These are phyloP conservation scores for Rutilus rutilus DNA, from an alignment of 2,113 vertebrate genomes.

Conservation along the genomic window DNA sequence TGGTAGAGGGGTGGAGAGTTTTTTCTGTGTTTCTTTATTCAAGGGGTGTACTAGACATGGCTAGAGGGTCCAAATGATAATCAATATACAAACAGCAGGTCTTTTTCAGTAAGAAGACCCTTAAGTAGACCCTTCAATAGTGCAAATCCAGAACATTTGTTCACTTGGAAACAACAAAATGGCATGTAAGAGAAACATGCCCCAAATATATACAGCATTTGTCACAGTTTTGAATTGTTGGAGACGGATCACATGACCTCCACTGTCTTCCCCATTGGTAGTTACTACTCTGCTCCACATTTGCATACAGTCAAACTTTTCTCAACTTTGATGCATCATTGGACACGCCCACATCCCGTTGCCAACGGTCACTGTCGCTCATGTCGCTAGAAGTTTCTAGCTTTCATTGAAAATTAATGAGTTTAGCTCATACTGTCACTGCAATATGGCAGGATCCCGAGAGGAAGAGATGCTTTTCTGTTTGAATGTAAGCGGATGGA, in stretches of 20 bases:
- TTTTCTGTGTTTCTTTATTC: slow-evolving; percentile 8
- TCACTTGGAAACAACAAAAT: slow-evolving; percentile 59
- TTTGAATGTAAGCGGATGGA: not conserved
- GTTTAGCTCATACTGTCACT: not conserved
- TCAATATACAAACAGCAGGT: slow-evolving; percentile 67
- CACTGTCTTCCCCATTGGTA: not conserved
- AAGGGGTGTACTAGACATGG: slow-evolving; percentile 48
- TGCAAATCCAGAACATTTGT: slow-evolving; percentile 49
- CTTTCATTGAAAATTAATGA: not conserved
- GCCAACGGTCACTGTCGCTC: not conserved
- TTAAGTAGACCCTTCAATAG: slow-evolving; percentile 55
- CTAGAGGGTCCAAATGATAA: slow-evolving; percentile 58
- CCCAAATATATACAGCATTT: not conserved
- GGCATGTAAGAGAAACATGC: slow-evolving; percentile 40
- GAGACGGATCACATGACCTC: not conserved
- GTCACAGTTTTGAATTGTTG: slow-evolving; percentile 17
- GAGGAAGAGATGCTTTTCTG: slow-evolving; percentile 2
- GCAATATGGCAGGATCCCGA: not conserved
- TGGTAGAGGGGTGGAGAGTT: not conserved
- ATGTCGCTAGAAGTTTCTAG: not conserved
- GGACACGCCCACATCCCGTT: not conserved
- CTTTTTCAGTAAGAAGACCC: slow-evolving; percentile 16
- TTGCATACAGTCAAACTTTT: slow-evolving; percentile 7
- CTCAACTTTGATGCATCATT: not conserved
- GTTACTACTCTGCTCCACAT: not conserved